These are phyloP conservation scores for Heteromyza rotundicornis DNA, from an alignment of 2,888 invertebrate genomes.

Conservation along the genomic window DNA sequence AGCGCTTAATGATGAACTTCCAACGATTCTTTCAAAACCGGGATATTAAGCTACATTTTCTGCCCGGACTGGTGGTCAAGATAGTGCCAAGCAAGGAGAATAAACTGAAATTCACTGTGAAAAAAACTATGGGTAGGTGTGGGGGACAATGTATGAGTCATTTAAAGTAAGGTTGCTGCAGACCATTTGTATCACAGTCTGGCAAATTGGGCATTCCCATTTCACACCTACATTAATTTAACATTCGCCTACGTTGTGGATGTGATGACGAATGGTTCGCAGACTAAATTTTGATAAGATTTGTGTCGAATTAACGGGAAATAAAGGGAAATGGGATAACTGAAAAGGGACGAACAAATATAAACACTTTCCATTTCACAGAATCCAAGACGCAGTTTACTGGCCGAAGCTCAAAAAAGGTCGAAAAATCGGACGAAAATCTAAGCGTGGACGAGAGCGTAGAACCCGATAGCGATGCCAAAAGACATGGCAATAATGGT, in stretches of 20 bases:
- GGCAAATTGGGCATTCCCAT: no score
- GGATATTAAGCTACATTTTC: conserved; percentile 64
- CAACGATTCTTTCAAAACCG: conserved; percentile 65
- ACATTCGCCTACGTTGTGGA: no score
- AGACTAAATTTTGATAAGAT: no score
- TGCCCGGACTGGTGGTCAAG: conserved; percentile 65
- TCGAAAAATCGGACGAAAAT: neutral
- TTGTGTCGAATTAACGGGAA: no score
- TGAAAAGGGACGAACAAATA: no score
- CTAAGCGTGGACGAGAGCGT: conserved; percentile 15
- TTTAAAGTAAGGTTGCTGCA: no score
- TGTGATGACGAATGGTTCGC: no score
- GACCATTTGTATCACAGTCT: no score
- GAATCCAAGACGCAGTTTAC: conserved; percentile 42
- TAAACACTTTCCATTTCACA: no score
- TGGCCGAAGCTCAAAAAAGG: no score
- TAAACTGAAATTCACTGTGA: conserved; percentile 64
- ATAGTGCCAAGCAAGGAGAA: conserved; percentile 66
- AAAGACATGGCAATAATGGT: conserved; percentile 14
- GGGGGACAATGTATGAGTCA: conserved; percentile 13
- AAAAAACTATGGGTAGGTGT: conserved; percentile 49
- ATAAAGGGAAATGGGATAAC: no score
- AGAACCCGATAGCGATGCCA: neutral
- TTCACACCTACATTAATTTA: no score
- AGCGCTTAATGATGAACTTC: conserved; percentile 64